phyloP scores from a whole-genome alignment of 2,888 invertebrate species.

The Patella ulyssiponensis region DNA sequence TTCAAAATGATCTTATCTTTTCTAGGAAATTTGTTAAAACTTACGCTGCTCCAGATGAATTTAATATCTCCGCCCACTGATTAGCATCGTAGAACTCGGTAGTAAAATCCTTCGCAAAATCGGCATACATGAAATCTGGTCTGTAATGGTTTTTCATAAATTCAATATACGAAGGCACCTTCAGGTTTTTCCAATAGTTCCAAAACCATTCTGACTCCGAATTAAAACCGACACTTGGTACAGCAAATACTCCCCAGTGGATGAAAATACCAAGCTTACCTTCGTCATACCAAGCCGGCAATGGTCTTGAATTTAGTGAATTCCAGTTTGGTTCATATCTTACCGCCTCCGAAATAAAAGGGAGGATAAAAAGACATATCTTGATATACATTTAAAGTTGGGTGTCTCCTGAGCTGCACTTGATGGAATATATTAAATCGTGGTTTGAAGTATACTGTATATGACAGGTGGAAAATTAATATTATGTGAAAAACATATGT shows the following conservation, averaged over 20 bases:
- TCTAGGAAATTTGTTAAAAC: neutral
- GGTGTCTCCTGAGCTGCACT: too few species aligned
- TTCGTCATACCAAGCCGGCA: slow-evolving; percentile 73
- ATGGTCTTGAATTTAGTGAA: slow-evolving; percentile 72
- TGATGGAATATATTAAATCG: too few species aligned
- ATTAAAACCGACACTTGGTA: slow-evolving; percentile 50
- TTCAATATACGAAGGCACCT: slow-evolving; percentile 70
- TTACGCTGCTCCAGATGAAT: slow-evolving; percentile 88
- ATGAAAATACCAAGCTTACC: slow-evolving; percentile 73
- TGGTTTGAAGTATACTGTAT: too few species aligned
- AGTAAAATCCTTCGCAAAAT: slow-evolving; percentile 88
- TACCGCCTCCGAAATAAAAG: too few species aligned
- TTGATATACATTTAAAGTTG: too few species aligned
- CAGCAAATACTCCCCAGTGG: slow-evolving; percentile 73
- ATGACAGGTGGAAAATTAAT: too few species aligned
- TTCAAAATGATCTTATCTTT: too few species aligned
- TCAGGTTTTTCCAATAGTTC: slow-evolving; percentile 79
- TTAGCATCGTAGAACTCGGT: slow-evolving; percentile 88
- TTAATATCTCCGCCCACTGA: slow-evolving; percentile 87
- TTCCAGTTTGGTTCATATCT: slow-evolving; percentile 67
- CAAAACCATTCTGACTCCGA: slow-evolving; percentile 88
- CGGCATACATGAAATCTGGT: slow-evolving; percentile 89
- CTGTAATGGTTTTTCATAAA: slow-evolving; percentile 89
- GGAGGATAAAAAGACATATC: too few species aligned
- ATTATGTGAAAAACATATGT: too few species aligned